Conservation (phyloP, 2,113 vertebrate genomes). For the Recurvirostra avosetta region DNA sequence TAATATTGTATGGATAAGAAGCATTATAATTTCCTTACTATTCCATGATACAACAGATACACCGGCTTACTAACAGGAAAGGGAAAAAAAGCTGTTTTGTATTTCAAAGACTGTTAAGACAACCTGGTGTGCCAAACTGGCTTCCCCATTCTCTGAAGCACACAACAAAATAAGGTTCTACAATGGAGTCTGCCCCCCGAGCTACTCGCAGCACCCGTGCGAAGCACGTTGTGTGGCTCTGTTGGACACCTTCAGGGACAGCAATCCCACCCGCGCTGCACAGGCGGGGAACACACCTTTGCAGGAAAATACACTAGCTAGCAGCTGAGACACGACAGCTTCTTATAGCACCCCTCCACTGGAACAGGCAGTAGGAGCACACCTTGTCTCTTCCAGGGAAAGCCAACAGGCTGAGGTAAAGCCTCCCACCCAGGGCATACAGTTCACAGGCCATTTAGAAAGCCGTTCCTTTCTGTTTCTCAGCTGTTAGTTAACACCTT, state of each 20-base stretch:
- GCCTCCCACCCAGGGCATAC: not conserved
- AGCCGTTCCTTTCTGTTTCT: not conserved
- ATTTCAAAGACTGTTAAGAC: not conserved
- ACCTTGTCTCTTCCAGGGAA: not conserved
- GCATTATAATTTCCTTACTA: not conserved
- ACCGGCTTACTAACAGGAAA: not conserved
- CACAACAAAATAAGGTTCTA: not conserved
- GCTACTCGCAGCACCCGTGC: not conserved
- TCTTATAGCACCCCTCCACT: not conserved
- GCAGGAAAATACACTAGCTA: not conserved
- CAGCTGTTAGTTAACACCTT: slow-evolving; percentile 24
- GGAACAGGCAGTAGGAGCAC: not conserved
- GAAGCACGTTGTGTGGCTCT: not conserved
- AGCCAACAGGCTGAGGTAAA: not conserved
- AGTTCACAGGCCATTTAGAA: not conserved
- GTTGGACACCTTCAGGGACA: not conserved
- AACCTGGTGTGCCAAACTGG: not conserved
- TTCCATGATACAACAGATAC: not conserved
- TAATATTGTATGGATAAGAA: not conserved
- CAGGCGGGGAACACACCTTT: not conserved
- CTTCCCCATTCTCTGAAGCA: not conserved
- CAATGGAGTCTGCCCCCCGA: not conserved
- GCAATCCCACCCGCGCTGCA: not conserved
- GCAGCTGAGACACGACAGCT: not conserved
- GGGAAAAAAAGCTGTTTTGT: not conserved